phyloP scores from a whole-genome alignment of 2,888 invertebrate genomes.

The Caenorhabditis angaria region DNA sequence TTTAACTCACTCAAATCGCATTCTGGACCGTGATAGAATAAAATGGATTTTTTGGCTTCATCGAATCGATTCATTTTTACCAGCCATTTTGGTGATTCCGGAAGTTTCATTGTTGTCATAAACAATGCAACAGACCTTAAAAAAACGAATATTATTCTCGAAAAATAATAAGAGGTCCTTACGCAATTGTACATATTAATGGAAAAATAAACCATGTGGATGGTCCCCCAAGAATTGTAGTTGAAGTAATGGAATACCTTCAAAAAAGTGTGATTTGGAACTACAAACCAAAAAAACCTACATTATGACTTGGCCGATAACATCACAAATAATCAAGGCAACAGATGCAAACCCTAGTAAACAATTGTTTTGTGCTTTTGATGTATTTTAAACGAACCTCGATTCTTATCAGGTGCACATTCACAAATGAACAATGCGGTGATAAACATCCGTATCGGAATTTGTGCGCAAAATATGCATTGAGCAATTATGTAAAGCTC shows the following conservation, averaged over 20 bases:
- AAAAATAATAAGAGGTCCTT: background rate
- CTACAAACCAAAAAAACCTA: background rate
- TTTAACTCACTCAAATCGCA: background rate
- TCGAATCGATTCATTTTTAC: slow-evolving; percentile 13
- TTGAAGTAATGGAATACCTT: background rate
- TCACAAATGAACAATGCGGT: background rate
- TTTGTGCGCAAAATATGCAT: background rate
- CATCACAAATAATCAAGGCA: background rate
- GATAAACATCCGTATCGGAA: background rate
- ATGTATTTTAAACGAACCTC: background rate
- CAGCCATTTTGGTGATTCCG: slow-evolving; percentile 33
- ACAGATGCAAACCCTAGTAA: slow-evolving; percentile 2
- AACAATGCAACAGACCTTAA: slow-evolving; percentile 16
- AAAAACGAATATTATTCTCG: background rate
- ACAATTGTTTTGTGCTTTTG: background rate
- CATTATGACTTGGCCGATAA: background rate
- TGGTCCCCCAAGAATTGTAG: background rate
- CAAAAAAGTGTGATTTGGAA: background rate
- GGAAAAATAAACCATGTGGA: background rate
- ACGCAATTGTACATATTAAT: background rate
- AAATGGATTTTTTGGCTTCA: slow-evolving; percentile 19
- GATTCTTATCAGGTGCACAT: background rate
- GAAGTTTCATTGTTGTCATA: slow-evolving; percentile 10
- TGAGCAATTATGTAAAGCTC: background rate
- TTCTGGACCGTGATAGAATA: slow-evolving; percentile 15